Evolutionary conservation across 1,140 invertebrate genomes (phyloP).

Genomic region (Agrypnia vestita): DNA sequence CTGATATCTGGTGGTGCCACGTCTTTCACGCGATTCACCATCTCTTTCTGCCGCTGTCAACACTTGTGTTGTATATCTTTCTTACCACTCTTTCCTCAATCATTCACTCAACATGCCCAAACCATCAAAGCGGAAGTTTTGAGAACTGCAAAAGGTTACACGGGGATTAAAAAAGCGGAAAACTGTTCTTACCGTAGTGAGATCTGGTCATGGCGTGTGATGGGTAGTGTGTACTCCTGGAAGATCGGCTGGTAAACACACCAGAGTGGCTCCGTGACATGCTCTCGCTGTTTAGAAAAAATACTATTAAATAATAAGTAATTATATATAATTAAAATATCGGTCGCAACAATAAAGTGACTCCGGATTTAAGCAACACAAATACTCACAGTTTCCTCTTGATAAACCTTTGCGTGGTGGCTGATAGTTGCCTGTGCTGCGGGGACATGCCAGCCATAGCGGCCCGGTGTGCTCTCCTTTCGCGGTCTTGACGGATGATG

Average conservation of each 20-base stretch:
- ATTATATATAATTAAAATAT: background rate
- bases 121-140: no score
- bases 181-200: slow-evolving; percentile 47
- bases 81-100: no score
- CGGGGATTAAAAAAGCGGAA: no score
- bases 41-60: no score
- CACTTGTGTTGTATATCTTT: no score
- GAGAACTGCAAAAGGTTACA: no score
- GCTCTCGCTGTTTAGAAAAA: slow-evolving; percentile 48
- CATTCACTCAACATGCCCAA: no score
- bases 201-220: slow-evolving; percentile 53
- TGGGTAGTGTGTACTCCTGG: slow-evolving; percentile 25
- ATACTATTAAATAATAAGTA: background rate
- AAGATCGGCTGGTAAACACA: slow-evolving; percentile 52
- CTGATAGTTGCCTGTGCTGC: slow-evolving; percentile 50
- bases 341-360: background rate
- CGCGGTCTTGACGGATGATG: slow-evolving; percentile 71
- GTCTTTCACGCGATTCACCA: no score
- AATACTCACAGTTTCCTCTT: slow-evolving; percentile 54
- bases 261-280: slow-evolving; percentile 59
- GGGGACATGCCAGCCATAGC: slow-evolving; percentile 34
- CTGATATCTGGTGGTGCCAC: no score
- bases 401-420: slow-evolving; percentile 57
- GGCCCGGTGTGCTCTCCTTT: slow-evolving; percentile 42
- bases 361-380: no score